Conservation (phyloP, 2,888 invertebrate genomes). For the Cheiracanthium punctorium region DNA sequence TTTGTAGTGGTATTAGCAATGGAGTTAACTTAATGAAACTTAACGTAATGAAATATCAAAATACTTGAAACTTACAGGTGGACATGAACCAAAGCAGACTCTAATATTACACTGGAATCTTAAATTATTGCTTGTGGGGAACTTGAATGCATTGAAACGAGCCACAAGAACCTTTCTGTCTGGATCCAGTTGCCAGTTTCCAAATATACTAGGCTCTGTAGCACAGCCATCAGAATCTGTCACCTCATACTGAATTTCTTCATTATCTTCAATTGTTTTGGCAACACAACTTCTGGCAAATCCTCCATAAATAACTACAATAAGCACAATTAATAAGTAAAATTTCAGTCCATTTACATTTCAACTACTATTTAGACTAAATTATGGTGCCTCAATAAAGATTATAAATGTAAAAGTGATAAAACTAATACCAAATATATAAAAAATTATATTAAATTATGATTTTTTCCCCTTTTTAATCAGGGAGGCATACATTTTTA, state of each 20-base stretch:
- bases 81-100: constrained; percentile 95
- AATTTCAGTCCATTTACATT: no score
- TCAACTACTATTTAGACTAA: no score
- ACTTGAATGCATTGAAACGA: constrained; percentile 94
- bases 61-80: constrained; percentile 84
- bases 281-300: constrained; percentile 95
- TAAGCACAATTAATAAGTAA: no score
- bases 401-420: no score
- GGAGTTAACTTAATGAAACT: no score
- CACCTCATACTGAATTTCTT: constrained; percentile 93
- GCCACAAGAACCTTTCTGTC: constrained; percentile 90
- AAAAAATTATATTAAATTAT: background rate
- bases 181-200: constrained; percentile 92
- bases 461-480: background rate
- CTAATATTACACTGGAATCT: constrained; percentile 96
- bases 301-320: constrained; percentile 83
- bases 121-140: constrained; percentile 94
- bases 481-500: background rate
- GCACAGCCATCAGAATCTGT: constrained; percentile 96
- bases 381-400: no score
- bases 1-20: no score
- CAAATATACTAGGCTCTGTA: constrained; percentile 92
- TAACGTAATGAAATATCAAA: no score
- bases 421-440: no score
- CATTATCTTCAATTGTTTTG: constrained; percentile 87